Base-by-base conservation (phyloP, 2,888 invertebrate genomes). In the Bedellia somnulentella region DNA sequence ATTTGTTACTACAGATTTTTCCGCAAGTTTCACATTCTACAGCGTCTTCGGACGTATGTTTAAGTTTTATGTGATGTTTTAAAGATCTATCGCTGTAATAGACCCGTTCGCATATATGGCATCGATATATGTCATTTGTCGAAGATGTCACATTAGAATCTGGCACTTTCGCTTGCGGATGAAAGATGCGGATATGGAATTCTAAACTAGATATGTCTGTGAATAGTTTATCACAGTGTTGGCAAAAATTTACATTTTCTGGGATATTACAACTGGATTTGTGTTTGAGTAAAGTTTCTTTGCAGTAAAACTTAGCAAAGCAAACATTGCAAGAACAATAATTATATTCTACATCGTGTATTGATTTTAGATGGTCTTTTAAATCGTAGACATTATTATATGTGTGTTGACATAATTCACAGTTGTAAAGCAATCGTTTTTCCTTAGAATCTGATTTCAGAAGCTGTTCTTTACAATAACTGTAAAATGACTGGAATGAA, bases 51-150 rank as follows among this genome's bases (percentile, higher is more conserved):
- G 55, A 49, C 0, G 58, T 52, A 12, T 70, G 70, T 41, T 70
- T 68, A 2, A 70, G 28, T 21, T 70, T 70, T 0, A 63, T 44
- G 23, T 70, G 70, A 21, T 66, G 66, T 38, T 62, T 67, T 0
- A 70, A 31, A 0, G 70, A 70, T 6, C 64, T 44, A 2, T 63
- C 62, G 25, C 59, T 67, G 31, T 62, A 58, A 13, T 70, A 70
- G 1, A 60, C 43, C 0, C 66, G 38, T 2, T 57, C 44, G 27
- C 68, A 68, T 10, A 57, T 51, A 0, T 33, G 25, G 10, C 68
- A 68, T 37, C 56, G 63, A n/a, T 49, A 62, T 0, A 25, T 14
- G 1, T 50, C 41, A 0, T 40, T 38, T 27, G 52, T 54, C 0
- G 56, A 56, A 0, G 61, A 57, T 0, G 52, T 46, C 13, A 62